phyloP scores from a whole-genome alignment of 1,140 invertebrate species.

The Nomia melanderi region DNA sequence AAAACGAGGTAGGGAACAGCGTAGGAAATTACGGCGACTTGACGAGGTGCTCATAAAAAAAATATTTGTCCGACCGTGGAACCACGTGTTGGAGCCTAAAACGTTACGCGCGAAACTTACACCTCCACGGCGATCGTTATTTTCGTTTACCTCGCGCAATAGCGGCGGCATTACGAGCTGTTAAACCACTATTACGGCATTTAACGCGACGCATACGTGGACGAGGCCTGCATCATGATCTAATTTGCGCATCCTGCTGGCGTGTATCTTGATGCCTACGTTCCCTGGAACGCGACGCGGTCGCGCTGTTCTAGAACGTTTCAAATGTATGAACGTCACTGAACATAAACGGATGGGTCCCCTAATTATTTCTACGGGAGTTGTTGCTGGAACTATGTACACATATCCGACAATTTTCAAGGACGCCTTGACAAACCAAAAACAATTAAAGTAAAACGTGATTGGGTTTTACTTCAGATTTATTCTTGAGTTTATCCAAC shows the following conservation, averaged over 20 bases:
- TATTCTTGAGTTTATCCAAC: too few relatives aligned
- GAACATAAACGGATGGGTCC: neutral
- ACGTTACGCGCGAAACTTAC: neutral
- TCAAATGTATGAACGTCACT: neutral
- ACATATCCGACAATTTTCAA: neutral
- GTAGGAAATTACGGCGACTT: slow-evolving; percentile 15
- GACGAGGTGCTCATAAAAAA: slow-evolving; percentile 29
- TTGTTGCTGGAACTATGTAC: neutral
- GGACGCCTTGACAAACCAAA: too few relatives aligned
- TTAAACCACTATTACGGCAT: slow-evolving; percentile 43
- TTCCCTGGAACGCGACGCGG: neutral
- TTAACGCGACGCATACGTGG: slow-evolving; percentile 35
- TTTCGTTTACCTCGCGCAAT: slow-evolving; percentile 28
- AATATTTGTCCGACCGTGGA: neutral
- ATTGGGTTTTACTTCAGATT: too few relatives aligned
- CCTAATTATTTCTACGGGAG: neutral
- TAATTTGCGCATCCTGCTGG: slow-evolving; percentile 16
- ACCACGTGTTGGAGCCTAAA: neutral
- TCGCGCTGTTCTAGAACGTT: neutral
- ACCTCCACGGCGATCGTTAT: neutral
- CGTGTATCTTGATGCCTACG: slow-evolving; percentile 20
- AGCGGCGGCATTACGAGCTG: slow-evolving; percentile 36
- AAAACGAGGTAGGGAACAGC: neutral
- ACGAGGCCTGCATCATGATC: slow-evolving; percentile 34
- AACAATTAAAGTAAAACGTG: too few relatives aligned